These are phyloP conservation scores for Andrena haemorrhoa DNA, from an alignment of 2,888 invertebrate species.

Conservation along the genomic window DNA sequence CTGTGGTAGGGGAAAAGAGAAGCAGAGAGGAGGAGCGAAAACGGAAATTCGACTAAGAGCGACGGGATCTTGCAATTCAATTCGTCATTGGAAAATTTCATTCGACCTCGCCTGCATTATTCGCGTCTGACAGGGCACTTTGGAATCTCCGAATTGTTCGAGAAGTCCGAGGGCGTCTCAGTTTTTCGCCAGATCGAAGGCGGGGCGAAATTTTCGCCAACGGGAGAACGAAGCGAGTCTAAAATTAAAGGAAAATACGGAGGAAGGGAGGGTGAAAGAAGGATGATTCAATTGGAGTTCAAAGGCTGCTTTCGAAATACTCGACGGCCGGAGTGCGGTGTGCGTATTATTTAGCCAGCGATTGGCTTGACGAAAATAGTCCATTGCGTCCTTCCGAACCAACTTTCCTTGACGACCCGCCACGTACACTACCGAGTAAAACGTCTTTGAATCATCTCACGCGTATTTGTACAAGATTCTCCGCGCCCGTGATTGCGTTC, in stretches of 20 bases:
- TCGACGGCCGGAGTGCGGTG: conserved; percentile 15
- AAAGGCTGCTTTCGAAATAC: conserved; percentile 57
- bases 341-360: conserved; percentile 52
- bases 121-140: neutral
- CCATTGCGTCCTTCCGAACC: conserved; percentile 39
- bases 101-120: neutral
- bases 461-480: neutral
- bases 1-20: conserved; percentile 1
- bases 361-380: conserved; percentile 43
- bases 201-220: neutral
- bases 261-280: conserved; percentile 27
- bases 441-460: conserved; percentile 3
- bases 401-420: conserved; percentile 21
- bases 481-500: no score
- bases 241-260: conserved; percentile 20
- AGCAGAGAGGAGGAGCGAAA: conserved; percentile 6
- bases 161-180: no score
- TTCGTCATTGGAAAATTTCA: conserved; percentile 27
- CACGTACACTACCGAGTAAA: conserved; percentile 2
- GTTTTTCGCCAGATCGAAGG: neutral
- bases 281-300: conserved; percentile 59
- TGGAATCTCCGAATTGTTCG: neutral
- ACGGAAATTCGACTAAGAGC: conserved; percentile 52
- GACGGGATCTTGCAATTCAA: conserved; percentile 12
- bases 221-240: conserved; percentile 1